Evolutionary conservation across 1,140 invertebrate genomes (phyloP), one percentile per base, ranked within the genome.

Genomic region (Marisa cornuarietis): DNA sequence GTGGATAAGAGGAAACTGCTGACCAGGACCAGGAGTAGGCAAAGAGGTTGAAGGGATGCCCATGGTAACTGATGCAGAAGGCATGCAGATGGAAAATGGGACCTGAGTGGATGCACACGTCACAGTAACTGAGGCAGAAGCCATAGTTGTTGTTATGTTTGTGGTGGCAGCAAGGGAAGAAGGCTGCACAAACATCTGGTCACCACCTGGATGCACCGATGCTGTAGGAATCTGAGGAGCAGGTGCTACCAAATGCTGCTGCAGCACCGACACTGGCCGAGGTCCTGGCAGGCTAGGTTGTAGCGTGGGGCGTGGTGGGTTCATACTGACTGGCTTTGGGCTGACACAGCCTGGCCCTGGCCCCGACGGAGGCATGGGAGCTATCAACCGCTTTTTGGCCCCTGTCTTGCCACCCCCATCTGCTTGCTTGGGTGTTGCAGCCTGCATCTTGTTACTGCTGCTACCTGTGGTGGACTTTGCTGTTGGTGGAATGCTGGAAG

Each of bases 1-100:
- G 62, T 79, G 80, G 49, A 83, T 81, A 9, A 77, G 78, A 62
- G 83, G 80, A 66, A 81, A 83, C 49, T 79, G 66, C 51, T 83
- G 82, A 1, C 76, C 65, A 24, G 79, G 73, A 24, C 65, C 74
- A 65, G 71, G 42, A 26, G 26, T 11, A 42, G 73, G 49, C 72
- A 54, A 13, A 65, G 42, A 9, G 20, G 22, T 20, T 42, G 76
- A n/a, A 31, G 49, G 61, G 18, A 71, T 20, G 13, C 52, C 24
- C 54, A 14, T n/a, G 72, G 8, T 22, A 68, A 6, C 49, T 58
- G 76, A 22, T 78, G 76, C 18, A 10, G 16, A 26, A 11, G 11
- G 62, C 24, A 24, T 62, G 54, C 20, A 26, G n/a, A 10, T 18
- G 72, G 54, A 2, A 5, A 61, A 26, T 9, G 18, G 24, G 22